These are phyloP conservation scores for Lasioglossum lativentre DNA, from an alignment of 2,888 invertebrate genomes.

Conservation along the genomic window DNA sequence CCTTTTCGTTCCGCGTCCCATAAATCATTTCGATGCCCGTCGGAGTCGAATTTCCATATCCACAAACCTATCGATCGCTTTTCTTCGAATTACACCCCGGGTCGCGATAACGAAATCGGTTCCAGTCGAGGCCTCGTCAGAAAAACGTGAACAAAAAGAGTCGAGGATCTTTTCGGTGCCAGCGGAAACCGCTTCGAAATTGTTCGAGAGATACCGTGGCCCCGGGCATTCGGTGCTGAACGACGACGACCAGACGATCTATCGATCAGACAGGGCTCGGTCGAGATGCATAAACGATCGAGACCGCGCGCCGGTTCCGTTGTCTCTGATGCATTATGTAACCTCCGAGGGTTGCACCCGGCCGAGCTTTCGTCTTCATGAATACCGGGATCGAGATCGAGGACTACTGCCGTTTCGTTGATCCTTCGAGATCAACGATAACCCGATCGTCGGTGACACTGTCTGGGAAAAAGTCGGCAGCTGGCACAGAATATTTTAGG, in stretches of 20 bases:
- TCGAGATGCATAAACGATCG: slow-evolving; percentile 67
- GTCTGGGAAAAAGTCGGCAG: neutral
- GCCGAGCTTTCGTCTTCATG: slow-evolving; percentile 51
- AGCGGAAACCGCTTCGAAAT: slow-evolving; percentile 30
- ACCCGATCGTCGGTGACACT: neutral
- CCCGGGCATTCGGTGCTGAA: neutral
- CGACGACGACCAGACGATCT: slow-evolving; percentile 52
- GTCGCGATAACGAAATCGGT: slow-evolving; percentile 8
- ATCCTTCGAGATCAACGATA: slow-evolving; percentile 33
- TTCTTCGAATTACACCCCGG: neutral
- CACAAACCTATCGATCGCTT: slow-evolving; percentile 5
- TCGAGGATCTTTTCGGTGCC: neutral
- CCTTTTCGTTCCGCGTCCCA: neutral
- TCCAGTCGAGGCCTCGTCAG: neutral
- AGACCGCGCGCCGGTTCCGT: slow-evolving; percentile 43
- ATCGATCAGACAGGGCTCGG: slow-evolving; percentile 56
- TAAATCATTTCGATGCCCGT: slow-evolving; percentile 34
- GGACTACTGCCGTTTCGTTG: slow-evolving; percentile 9
- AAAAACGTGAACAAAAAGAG: neutral
- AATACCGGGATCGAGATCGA: slow-evolving; percentile 34
- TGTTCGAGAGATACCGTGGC: neutral
- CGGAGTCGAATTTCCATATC: slow-evolving; percentile 38
- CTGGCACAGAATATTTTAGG: neutral
- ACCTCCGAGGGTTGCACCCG: slow-evolving; percentile 58
- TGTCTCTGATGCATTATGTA: slow-evolving; percentile 71